Percentiles rank a stretch among this genome's conserved stretches.
Evolutionary conservation across 2,113 vertebrate genomes (phyloP).

Genomic region (Ctenomys sociabilis): DNA sequence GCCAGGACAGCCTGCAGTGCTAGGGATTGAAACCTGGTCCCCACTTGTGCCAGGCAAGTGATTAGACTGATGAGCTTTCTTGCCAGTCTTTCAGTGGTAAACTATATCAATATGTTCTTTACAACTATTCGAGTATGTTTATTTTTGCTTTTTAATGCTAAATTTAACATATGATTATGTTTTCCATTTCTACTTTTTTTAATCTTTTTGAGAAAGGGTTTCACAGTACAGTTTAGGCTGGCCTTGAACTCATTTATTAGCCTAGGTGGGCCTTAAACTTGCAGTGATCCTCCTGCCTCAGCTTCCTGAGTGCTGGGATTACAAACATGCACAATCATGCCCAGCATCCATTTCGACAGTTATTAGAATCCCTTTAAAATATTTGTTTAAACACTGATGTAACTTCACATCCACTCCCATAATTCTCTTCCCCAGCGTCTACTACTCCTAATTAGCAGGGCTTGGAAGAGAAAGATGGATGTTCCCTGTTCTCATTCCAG

Average conservation of each 20-base stretch:
- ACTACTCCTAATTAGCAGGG: background rate
- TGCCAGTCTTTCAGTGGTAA: background rate
- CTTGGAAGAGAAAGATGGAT: slow-evolving; percentile 8
- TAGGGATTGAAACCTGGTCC: too few species aligned
- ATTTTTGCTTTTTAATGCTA: background rate
- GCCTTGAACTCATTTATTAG: background rate
- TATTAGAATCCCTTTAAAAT: slow-evolving; percentile 34
- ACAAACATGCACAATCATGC: background rate
- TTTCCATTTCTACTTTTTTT: background rate
- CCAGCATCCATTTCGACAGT: background rate
- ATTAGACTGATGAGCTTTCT: too few species aligned
- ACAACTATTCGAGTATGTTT: background rate
- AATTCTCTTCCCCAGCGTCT: background rate
- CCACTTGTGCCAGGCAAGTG: too few species aligned
- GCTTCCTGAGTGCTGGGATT: background rate
- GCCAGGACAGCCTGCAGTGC: too few species aligned
- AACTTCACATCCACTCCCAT: background rate
- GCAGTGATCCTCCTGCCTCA: background rate
- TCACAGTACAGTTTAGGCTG: background rate
- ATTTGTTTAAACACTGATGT: background rate
- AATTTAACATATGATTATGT: slow-evolving; percentile 2
- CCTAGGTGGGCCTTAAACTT: background rate
- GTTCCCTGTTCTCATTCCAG: background rate
- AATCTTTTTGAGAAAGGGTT: background rate
- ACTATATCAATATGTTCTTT: background rate